Evolutionary conservation across 23 tunicate species (phyloP).

Genomic region (Trididemnum clinides): DNA sequence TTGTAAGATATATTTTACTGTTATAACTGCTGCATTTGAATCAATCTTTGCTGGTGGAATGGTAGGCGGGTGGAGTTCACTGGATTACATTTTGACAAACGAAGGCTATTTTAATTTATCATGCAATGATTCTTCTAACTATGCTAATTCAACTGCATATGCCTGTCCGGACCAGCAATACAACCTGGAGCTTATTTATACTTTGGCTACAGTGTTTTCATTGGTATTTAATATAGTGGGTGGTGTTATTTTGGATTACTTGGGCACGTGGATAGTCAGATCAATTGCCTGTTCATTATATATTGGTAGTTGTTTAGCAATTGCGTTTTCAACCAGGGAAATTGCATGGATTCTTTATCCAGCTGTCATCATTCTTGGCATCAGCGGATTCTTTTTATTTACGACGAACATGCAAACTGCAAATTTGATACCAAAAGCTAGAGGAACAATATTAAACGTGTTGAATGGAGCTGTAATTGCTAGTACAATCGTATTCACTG

Average conservation of each 20-base stretch:
- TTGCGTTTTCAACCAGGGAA: conserved; percentile 16
- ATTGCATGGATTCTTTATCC: conserved; percentile 48
- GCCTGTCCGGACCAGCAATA: not conserved
- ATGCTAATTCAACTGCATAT: not conserved
- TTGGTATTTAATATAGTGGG: not conserved
- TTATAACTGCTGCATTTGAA: conserved; percentile 29
- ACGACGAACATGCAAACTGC: conserved; percentile 41
- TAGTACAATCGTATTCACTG: conserved; percentile 15
- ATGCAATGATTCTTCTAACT: not conserved
- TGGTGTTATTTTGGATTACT: not conserved
- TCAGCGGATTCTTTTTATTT: conserved; percentile 18
- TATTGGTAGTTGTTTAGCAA: conserved; percentile 21
- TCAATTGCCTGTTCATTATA: not conserved
- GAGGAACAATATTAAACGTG: conserved; percentile 36
- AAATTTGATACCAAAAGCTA: conserved; percentile 20
- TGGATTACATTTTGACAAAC: conserved; percentile 9
- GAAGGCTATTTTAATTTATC: conserved; percentile 30
- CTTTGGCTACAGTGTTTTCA: not conserved
- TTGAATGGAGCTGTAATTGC: conserved; percentile 39
- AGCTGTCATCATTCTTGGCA: conserved; percentile 29
- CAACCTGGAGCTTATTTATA: not conserved
- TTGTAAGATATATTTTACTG: not conserved
- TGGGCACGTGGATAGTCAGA: not conserved
- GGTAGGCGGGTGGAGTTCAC: conserved; percentile 37
- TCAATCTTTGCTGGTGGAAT: conserved; percentile 24